phyloP scores from a whole-genome alignment of 2,113 vertebrate genomes.

The Pitta sordida region DNA sequence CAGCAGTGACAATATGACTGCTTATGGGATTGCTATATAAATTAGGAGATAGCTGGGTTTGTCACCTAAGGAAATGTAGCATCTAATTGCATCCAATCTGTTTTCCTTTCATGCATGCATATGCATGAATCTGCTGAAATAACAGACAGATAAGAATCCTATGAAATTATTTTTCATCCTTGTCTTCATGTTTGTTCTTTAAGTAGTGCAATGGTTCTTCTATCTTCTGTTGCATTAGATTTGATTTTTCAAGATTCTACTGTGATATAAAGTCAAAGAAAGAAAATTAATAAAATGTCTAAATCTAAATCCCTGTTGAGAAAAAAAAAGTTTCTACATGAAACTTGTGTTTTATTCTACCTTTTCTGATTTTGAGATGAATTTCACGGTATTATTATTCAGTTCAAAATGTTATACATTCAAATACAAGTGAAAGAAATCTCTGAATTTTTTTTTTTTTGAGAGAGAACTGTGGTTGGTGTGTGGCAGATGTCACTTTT shows the following conservation, averaged over 20 bases:
- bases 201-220: background rate
- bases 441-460: background rate
- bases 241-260: background rate
- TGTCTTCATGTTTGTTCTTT: background rate
- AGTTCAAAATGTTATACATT: background rate
- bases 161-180: background rate
- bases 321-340: background rate
- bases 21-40: background rate
- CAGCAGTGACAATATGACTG: background rate
- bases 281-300: background rate
- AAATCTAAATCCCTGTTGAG: background rate
- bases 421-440: background rate
- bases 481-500: background rate
- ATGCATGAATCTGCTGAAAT: background rate
- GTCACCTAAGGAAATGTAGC: background rate
- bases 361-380: background rate
- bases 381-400: background rate
- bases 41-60: background rate
- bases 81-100: background rate
- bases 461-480: background rate
- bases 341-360: background rate
- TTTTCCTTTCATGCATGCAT: background rate
- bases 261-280: background rate
- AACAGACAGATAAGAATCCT: background rate
- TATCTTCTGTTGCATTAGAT: background rate